Base-by-base conservation (phyloP, 2,888 invertebrate species). In the Drosophila neotestacea region DNA sequence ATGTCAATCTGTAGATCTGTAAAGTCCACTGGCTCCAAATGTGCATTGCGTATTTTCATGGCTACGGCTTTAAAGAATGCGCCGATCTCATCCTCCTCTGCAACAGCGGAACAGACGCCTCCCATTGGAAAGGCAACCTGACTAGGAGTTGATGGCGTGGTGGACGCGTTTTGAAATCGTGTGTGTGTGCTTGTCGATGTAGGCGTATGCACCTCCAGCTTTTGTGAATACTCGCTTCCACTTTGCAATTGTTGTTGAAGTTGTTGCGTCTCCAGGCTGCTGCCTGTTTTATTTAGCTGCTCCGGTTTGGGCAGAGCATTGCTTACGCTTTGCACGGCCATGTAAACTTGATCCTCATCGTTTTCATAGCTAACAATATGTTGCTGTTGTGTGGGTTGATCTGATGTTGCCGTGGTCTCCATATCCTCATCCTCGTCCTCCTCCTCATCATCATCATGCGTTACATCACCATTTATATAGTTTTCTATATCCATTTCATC, bases 1-100 rank as follows among this genome's bases (percentile, higher is more conserved):
- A 92, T 91, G 58, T 91, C 89, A 54, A 92, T 92, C 79, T 92
- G 92, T 27, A 92, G 76, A 61, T 92, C 92, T 4, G 92, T 92
- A 60, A 92, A 91, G 42, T 87, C 91, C 54, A 91, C 84, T 16
- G 91, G 84, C 34, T 91, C 89, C 76, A 92, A 72, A 38, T 91
- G 90, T 10, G 91, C 91, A 60, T 77, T 91, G 32, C 92, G 89
- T 72, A 92, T 91, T 73, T 92, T 92, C 85, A 92, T 92, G 51
- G 92, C 90, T 22, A 92, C 85, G 9, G 92, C 91, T 68, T 85
- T 90, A 32, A 92, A 92, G 63, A 92, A 92, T 56, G 90, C 90
- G 7, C 91, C 92, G 2, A 92, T 89, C 73, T 92, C 92, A 78
- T 92, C 92, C 56, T 91, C 91, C 10, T 91, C 91, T 6, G 63